Evolutionary conservation across 1,140 invertebrate genomes (phyloP), one percentile per base, ranked within the genome.

Genomic region (Drosophila elegans): DNA sequence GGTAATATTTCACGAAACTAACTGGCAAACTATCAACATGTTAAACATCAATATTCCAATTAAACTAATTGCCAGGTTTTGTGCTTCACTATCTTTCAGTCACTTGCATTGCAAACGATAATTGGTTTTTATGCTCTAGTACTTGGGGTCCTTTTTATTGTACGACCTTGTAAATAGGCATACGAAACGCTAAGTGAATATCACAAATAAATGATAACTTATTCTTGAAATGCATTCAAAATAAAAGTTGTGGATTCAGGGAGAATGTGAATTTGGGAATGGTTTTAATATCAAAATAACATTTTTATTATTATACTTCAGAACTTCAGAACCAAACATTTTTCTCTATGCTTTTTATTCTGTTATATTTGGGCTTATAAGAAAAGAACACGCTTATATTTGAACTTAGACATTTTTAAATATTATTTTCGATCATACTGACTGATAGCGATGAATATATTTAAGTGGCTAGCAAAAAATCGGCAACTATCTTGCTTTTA

Each of bases 1-100:
- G 16, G 34, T 34, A 21, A n/a, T 41, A 41, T 44, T 41, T 41
- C 52, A 21, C 61, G 9, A 7, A 34, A 25, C 38, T 27, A 36
- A 52, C 41, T 46, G 42, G 41, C 29, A 10, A 54, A 13, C 36
- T 38, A 21, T 0, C 11, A 10, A 25, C 4, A 10, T 36, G 38
- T 25, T 41, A 29, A 21, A n/a, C 12, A 21, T n/a, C 13, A 9
- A n/a, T 36, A 38, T 39, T 75, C 51, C 51, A 54, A 46, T 62
- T 48, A 71, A 21, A 29, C 21, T 38, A 53, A 72, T 38, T 45
- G 64, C 21, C 10, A 13, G 11, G 7, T 11, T 25, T 6, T 16
- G 9, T 25, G 32, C 7, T 11, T 10, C 34, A 21, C 2, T 44
- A 38, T 45, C 54, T 45, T 5, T 38, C 2, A 3, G 53, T 6